A percentile compares a stretch with the other conserved stretches of the same genome.
Evolutionary conservation across 1,140 invertebrate species (phyloP).

Genomic region (Berghia stephanieae): DNA sequence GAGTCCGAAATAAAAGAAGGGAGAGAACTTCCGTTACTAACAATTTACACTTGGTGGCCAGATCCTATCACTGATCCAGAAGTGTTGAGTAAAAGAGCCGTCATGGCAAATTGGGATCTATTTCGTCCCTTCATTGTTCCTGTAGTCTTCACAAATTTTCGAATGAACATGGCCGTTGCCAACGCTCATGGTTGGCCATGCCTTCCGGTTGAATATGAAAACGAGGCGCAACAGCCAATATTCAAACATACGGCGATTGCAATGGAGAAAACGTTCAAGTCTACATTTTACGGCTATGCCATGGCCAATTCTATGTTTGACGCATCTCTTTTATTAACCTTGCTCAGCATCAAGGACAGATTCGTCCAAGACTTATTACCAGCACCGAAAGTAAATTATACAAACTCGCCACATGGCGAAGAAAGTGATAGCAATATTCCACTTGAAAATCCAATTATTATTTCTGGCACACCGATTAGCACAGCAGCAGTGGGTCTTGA

Average conservation of each 20-base stretch:
- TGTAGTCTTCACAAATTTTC: slow-evolving; percentile 3
- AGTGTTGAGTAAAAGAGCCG: neutral
- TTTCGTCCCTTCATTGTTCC: slow-evolving; percentile 19
- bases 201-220: neutral
- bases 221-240: neutral
- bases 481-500: neutral
- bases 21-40: neutral
- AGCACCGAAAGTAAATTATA: neutral
- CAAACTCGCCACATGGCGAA: neutral
- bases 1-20: neutral
- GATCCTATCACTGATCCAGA: neutral
- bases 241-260: slow-evolving; percentile 9
- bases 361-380: neutral
- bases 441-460: neutral
- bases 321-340: neutral
- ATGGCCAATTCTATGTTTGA: slow-evolving; percentile 5
- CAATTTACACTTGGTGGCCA: slow-evolving; percentile 16
- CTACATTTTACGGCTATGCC: slow-evolving; percentile 25
- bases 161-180: slow-evolving; percentile 10
- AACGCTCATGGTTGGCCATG: slow-evolving; percentile 11
- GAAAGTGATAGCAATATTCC: too few species aligned
- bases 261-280: neutral
- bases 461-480: neutral
- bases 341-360: slow-evolving; percentile 7
- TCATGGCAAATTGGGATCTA: neutral